phyloP scores from a whole-genome alignment of 30 jellyfish, hydroid and myxozoan genomes.

The Nemopilema nomurai region DNA sequence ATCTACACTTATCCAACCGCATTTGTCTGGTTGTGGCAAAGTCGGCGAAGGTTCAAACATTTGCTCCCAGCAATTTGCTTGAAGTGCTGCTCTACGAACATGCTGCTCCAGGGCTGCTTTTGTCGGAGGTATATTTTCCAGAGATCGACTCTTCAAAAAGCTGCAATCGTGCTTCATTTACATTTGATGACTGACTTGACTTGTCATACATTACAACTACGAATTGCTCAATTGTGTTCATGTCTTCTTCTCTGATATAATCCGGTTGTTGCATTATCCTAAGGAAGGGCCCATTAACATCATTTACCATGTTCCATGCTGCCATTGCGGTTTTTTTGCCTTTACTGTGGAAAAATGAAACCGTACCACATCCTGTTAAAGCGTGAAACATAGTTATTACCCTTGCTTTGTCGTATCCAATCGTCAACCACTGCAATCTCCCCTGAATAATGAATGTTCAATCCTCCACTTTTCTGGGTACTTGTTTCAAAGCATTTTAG shows the following conservation, averaged over 20 bases:
- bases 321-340: slow-evolving; percentile 48
- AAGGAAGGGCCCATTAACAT: background rate
- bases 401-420: background rate
- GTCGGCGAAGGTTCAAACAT: slow-evolving; percentile 26
- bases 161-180: slow-evolving; percentile 10
- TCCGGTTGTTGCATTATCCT: too few relatives aligned
- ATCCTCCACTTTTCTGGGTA: slow-evolving; percentile 30
- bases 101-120: slow-evolving; percentile 6
- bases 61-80: slow-evolving; percentile 19
- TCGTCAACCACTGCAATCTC: slow-evolving; percentile 64
- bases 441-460: too few relatives aligned
- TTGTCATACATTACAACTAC: slow-evolving; percentile 6
- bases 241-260: background rate
- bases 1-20: slow-evolving; percentile 30
- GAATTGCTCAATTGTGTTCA: background rate
- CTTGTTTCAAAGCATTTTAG: slow-evolving; percentile 59
- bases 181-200: background rate
- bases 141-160: background rate
- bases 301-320: slow-evolving; percentile 24
- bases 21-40: slow-evolving; percentile 29
- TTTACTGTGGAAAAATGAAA: slow-evolving; percentile 20
- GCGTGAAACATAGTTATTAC: slow-evolving; percentile 32
- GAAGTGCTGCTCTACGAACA: background rate
- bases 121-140: background rate
- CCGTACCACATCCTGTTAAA: slow-evolving; percentile 36